phyloP scores from a whole-genome alignment of 1,140 invertebrate species.

The Lepidurus couesii region DNA sequence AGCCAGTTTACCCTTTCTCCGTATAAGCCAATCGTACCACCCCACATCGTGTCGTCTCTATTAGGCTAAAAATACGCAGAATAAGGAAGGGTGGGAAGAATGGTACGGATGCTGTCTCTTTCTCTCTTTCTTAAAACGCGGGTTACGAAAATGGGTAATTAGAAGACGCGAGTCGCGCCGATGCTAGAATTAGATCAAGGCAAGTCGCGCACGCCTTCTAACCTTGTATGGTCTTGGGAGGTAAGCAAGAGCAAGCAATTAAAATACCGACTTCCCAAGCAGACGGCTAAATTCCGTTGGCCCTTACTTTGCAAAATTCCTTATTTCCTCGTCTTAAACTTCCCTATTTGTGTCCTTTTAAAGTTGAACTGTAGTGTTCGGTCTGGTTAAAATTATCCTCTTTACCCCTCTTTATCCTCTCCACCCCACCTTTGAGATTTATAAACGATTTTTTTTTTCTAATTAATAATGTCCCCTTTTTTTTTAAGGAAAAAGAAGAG shows the following conservation, averaged over 20 bases:
- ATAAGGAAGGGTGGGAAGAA: neutral
- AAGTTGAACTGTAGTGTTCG: too few species aligned
- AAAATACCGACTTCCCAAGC: too few species aligned
- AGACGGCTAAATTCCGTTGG: too few species aligned
- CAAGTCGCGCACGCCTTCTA: neutral
- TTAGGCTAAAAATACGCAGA: slow-evolving; percentile 10
- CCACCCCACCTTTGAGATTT: too few species aligned
- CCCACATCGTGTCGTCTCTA: neutral
- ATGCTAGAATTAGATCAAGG: slow-evolving; percentile 6
- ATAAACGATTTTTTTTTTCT: too few species aligned
- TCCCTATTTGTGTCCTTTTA: too few species aligned
- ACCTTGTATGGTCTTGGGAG: neutral
- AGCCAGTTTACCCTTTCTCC: neutral
- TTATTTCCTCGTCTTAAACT: too few species aligned
- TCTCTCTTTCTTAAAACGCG: neutral
- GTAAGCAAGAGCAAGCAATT: neutral
- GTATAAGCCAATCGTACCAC: neutral
- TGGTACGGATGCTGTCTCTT: neutral
- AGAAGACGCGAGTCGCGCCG: neutral
- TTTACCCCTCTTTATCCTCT: too few species aligned
- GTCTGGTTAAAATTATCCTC: too few species aligned
- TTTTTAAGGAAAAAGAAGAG: too few species aligned
- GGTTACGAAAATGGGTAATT: slow-evolving; percentile 1
- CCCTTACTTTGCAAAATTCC: too few species aligned
- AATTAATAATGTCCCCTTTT: too few species aligned